Base-by-base conservation (phyloP, 2,113 vertebrate species). In the Erythrolamprus reginae region DNA sequence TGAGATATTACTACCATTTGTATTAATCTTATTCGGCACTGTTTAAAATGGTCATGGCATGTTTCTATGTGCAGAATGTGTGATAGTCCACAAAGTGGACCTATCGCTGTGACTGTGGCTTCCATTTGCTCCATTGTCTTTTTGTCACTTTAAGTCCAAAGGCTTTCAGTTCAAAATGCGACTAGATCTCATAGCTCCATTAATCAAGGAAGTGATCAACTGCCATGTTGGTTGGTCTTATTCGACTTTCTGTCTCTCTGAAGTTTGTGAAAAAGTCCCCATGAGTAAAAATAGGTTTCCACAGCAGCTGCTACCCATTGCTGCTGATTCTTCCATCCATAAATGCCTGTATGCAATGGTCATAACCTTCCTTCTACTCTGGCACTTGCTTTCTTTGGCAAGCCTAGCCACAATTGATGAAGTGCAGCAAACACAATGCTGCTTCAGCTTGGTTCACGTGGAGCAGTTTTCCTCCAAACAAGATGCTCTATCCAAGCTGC, bases 241-340 rank as follows among this genome's bases (percentile, higher is more conserved):
- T 42, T 51, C 47, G 42, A 48, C 26, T 52, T 65, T 17, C 61
- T 45, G 19, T 82, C 51, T 28, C 51, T 82, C 84, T 77, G 10
- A 21, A 56, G 33, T 28, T 33, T n/a, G 23, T 83, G 50, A 28
- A 58, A 87, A 23, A 50, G n/a, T n/a, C 26, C 82, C 7, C 58
- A n/a, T 26, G 48, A 33, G 45, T 45, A 82, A 55, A 33, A 82
- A 0, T 51, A 84, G 45, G 17, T 9, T 87, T 52, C 56, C 28
- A 45, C 38, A 13, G 33, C 45, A 13, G 47, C 38, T 23, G 23
- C 61, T 26, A 1, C 42, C 42, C 5, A 13, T 3, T 19, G 0
- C 0, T 3, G 8, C 3, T 10, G 0, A 21, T 58, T 12, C 84
- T 84, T 4, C 21, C 47, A 52, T 1, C 21, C 33, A 21, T 28